phyloP scores from a whole-genome alignment of 1,140 invertebrate genomes.

The Eulimnadia texana region DNA sequence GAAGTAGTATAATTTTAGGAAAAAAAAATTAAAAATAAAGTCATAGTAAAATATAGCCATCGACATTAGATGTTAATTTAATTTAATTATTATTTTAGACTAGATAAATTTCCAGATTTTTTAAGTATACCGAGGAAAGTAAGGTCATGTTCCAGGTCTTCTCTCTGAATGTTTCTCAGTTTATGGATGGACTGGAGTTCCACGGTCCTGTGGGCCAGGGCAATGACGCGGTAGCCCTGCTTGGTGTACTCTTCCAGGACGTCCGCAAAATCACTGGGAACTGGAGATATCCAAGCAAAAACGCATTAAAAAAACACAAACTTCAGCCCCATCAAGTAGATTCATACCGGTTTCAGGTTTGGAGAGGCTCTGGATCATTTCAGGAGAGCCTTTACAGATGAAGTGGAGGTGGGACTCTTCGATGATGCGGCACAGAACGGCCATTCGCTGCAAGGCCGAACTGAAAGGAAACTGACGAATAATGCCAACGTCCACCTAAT shows the following conservation, averaged over 20 bases:
- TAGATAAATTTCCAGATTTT: background rate
- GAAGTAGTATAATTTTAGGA: background rate
- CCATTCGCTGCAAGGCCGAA: slow-evolving; percentile 76
- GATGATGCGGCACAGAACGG: slow-evolving; percentile 66
- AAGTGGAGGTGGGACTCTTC: slow-evolving; percentile 62
- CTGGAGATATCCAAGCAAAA: slow-evolving; percentile 17
- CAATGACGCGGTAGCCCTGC: slow-evolving; percentile 76
- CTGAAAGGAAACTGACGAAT: slow-evolving; percentile 82
- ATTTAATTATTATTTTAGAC: background rate
- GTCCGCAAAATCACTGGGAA: slow-evolving; percentile 48
- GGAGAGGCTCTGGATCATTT: slow-evolving; percentile 60
- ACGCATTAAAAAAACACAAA: background rate
- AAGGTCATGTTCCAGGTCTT: slow-evolving; percentile 61
- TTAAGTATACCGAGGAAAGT: slow-evolving; percentile 48
- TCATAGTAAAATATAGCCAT: background rate
- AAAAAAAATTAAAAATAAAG: background rate
- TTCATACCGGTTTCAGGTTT: slow-evolving; percentile 41
- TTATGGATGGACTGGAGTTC: slow-evolving; percentile 21
- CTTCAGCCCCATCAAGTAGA: background rate
- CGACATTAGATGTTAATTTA: background rate
- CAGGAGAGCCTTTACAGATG: slow-evolving; percentile 81
- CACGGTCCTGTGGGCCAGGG: slow-evolving; percentile 40
- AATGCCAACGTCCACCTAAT: slow-evolving; percentile 52
- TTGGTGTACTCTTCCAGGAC: slow-evolving; percentile 65
- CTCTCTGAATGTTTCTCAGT: slow-evolving; percentile 38